Conservation (phyloP, 2,888 invertebrate species). For the Carcina quercana region DNA sequence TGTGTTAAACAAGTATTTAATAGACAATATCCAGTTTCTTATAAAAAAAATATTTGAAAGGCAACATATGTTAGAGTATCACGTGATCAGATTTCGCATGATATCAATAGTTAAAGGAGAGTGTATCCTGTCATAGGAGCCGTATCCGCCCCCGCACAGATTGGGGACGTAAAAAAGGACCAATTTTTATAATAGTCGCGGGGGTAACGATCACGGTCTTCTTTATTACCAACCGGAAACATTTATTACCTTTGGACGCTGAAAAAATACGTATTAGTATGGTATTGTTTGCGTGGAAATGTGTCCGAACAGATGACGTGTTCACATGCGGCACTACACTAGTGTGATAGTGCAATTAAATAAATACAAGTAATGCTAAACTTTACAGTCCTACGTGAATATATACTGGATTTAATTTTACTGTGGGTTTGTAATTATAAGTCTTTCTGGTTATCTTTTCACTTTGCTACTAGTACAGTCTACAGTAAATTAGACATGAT, state of each 20-base stretch:
- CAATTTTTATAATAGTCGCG: constrained; percentile 66
- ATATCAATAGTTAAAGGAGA: constrained; percentile 52
- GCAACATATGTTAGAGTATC: constrained; percentile 55
- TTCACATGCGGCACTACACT: no score
- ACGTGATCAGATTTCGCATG: constrained; percentile 57
- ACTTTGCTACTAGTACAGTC: no score
- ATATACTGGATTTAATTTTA: no score
- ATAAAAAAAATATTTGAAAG: constrained; percentile 11
- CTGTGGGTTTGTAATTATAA: no score
- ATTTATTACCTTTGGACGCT: constrained; percentile 54
- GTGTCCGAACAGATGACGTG: constrained; percentile 17
- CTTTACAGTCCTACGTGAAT: no score
- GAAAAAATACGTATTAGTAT: constrained; percentile 34
- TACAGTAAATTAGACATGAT: no score
- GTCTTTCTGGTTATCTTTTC: no score
- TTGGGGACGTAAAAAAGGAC: constrained; percentile 61
- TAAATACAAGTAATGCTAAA: no score
- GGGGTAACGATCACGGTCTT: constrained; percentile 51
- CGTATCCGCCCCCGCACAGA: constrained; percentile 67
- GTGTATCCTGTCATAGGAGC: constrained; percentile 69
- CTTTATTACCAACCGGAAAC: constrained; percentile 68
- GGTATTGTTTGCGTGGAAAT: constrained; percentile 12
- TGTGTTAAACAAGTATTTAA: no score
- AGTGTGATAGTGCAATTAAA: no score
- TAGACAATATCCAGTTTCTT: no score